phyloP scores from a whole-genome alignment of 2,888 invertebrate species.

The Alcis repandata region DNA sequence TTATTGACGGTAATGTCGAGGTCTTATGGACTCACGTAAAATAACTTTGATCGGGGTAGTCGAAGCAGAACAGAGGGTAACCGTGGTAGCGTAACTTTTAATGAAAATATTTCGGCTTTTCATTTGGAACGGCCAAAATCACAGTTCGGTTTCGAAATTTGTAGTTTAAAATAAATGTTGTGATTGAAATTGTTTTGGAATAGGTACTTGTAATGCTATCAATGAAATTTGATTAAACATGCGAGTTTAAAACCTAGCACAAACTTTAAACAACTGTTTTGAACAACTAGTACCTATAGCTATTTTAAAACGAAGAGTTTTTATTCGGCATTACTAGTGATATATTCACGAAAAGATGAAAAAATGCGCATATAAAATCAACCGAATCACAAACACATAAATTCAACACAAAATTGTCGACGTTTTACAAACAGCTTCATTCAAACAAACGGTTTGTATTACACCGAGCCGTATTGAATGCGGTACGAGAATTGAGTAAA shows the following conservation, averaged over 20 bases:
- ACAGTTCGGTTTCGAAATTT: slow-evolving; percentile 15
- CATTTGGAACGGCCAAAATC: slow-evolving; percentile 10
- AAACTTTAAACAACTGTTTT: too few species aligned
- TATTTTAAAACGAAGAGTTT: not conserved
- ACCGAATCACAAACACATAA: slow-evolving; percentile 14
- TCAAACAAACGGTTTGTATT: slow-evolving; percentile 34
- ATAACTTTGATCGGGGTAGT: slow-evolving; percentile 38
- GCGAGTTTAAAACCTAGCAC: not conserved
- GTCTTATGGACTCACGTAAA: slow-evolving; percentile 38
- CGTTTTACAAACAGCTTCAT: slow-evolving; percentile 33
- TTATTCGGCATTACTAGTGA: too few species aligned
- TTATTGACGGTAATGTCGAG: slow-evolving; percentile 46
- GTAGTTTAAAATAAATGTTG: slow-evolving; percentile 14
- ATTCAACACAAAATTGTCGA: slow-evolving; percentile 26
- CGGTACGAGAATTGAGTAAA: slow-evolving; percentile 9
- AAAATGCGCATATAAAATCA: not conserved
- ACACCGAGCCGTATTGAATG: slow-evolving; percentile 49
- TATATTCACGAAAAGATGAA: not conserved
- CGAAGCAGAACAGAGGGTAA: slow-evolving; percentile 35
- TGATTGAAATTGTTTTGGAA: slow-evolving; percentile 14
- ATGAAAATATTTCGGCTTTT: slow-evolving; percentile 26
- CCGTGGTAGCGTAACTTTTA: slow-evolving; percentile 6
- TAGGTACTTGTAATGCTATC: not conserved
- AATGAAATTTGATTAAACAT: not conserved
- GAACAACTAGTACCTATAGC: not conserved